These are phyloP conservation scores for Periphyllus acericola DNA, from an alignment of 2,888 invertebrate genomes.

Conservation along the genomic window DNA sequence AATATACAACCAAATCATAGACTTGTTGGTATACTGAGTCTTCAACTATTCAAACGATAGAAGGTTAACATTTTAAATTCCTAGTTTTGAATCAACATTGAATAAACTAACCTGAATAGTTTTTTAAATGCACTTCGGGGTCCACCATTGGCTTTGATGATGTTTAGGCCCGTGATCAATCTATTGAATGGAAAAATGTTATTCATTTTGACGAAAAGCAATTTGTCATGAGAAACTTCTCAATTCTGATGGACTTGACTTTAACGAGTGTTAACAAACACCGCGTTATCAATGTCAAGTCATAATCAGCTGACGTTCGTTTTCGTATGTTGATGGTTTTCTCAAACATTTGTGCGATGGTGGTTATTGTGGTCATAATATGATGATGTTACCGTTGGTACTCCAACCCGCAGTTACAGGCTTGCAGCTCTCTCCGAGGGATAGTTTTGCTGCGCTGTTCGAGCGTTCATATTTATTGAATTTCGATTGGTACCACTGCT, in stretches of 20 bases:
- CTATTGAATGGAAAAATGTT: slow-evolving; percentile 50
- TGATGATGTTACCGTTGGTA: no score
- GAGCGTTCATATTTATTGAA: no score
- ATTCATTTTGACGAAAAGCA: slow-evolving; percentile 33
- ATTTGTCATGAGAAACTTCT: neutral
- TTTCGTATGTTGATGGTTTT: neutral
- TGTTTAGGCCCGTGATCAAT: slow-evolving; percentile 36
- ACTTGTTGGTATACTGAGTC: no score
- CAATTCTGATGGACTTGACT: neutral
- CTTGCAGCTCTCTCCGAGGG: no score
- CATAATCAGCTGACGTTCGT: slow-evolving; percentile 2
- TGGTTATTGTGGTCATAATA: no score
- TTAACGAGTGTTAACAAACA: neutral
- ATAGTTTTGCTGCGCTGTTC: no score
- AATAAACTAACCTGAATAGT: slow-evolving; percentile 75
- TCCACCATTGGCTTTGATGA: slow-evolving; percentile 79
- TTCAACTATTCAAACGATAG: neutral
- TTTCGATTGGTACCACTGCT: no score
- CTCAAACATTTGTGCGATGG: no score
- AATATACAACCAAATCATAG: no score
- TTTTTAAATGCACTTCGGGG: slow-evolving; percentile 75
- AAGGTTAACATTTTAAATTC: neutral
- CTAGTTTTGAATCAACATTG: neutral
- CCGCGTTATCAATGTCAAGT: slow-evolving; percentile 36
- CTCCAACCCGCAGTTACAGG: no score